Conservation (phyloP, 2,888 invertebrate species). For the Hanleya hanleyi region DNA sequence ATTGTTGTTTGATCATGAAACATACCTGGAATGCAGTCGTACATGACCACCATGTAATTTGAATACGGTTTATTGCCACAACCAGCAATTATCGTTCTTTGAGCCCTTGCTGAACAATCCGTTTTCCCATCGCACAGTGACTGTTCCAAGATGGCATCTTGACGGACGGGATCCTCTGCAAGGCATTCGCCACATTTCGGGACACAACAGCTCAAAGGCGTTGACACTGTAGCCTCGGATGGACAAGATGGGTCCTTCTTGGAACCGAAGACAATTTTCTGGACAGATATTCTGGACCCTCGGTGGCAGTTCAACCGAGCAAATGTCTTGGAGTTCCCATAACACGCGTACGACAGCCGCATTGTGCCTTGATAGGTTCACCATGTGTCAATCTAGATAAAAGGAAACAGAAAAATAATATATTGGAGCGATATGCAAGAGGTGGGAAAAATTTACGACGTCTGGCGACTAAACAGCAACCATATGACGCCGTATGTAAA, state of each 20-base stretch:
- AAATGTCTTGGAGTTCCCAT: neutral
- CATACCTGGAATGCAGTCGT: neutral
- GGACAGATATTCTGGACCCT: neutral
- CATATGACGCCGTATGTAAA: too few species aligned
- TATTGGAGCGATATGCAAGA: too few species aligned
- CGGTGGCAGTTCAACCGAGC: neutral
- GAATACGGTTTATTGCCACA: neutral
- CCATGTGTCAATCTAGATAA: too few species aligned
- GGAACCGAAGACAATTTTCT: neutral
- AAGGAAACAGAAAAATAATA: too few species aligned
- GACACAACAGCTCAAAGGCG: neutral
- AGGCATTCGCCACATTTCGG: constrained; percentile 3
- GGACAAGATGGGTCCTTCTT: neutral
- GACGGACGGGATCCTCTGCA: neutral
- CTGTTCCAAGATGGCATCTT: neutral
- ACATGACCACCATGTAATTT: constrained; percentile 8
- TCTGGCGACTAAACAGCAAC: too few species aligned
- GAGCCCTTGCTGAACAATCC: neutral
- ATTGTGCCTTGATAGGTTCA: too few species aligned
- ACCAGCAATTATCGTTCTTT: neutral
- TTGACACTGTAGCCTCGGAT: neutral
- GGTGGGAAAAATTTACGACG: too few species aligned
- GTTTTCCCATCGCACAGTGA: neutral
- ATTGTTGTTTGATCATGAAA: too few species aligned
- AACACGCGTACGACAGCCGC: neutral